Evolutionary conservation across 2,113 vertebrate species (phyloP).

Genomic region (Plotosus lineatus): DNA sequence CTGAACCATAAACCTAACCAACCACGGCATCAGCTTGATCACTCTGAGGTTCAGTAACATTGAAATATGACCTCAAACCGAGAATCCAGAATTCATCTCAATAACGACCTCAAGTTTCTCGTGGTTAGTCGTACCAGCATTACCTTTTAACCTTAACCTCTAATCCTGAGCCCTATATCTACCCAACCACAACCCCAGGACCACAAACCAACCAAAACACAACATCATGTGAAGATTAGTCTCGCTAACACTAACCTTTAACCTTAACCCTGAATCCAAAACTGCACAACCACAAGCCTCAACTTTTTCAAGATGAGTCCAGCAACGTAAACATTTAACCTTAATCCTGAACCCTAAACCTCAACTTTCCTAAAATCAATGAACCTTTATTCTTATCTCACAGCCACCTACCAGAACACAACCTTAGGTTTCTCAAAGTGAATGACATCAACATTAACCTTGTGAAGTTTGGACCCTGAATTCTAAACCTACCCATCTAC

Average conservation of each 20-base stretch:
- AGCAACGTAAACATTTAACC: no score
- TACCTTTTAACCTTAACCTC: background rate
- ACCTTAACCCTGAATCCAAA: background rate
- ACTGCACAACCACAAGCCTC: background rate
- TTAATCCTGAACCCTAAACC: no score
- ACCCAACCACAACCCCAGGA: constrained; percentile 84
- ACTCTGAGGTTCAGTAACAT: background rate
- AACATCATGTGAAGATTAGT: constrained; percentile 94
- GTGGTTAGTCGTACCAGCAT: background rate
- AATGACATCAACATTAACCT: background rate
- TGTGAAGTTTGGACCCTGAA: background rate
- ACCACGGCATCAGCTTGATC: background rate
- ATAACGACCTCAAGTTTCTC: background rate
- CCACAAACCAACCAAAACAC: constrained; percentile 86
- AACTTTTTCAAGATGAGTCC: background rate
- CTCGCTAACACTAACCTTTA: no score
- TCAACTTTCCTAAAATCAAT: no score
- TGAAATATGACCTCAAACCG: background rate
- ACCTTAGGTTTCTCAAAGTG: background rate
- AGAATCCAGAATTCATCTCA: background rate
- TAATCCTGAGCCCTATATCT: background rate
- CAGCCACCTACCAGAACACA: no score
- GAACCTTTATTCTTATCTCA: no score
- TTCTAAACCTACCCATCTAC: background rate
- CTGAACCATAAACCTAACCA: background rate